These are phyloP conservation scores for Fragum fragum DNA, from an alignment of 2,888 invertebrate genomes.

Conservation along the genomic window DNA sequence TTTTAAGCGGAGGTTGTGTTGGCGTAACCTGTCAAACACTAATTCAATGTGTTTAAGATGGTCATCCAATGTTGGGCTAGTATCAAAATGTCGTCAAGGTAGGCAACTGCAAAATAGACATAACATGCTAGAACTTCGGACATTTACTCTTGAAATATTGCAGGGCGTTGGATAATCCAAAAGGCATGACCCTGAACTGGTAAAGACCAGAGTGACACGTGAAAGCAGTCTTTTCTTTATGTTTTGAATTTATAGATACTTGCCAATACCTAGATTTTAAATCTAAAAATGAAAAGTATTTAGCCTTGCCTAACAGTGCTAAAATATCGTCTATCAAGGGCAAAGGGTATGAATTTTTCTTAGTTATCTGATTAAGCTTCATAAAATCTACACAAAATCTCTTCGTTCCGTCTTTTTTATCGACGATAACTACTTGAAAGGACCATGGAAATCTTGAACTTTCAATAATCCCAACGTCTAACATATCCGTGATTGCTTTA, in stretches of 20 bases:
- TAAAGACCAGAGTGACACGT: slow-evolving; percentile 50
- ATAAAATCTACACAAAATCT: slow-evolving; percentile 49
- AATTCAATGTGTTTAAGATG: slow-evolving; percentile 46
- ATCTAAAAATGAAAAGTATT: slow-evolving; percentile 54
- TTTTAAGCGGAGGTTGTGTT: slow-evolving; percentile 39
- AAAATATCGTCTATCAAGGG: slow-evolving; percentile 57
- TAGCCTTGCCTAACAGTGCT: slow-evolving; percentile 38
- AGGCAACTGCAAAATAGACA: slow-evolving; percentile 44
- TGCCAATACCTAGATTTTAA: slow-evolving; percentile 60
- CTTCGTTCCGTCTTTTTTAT: slow-evolving; percentile 44
- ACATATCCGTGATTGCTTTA: slow-evolving; percentile 61
- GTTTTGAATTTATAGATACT: slow-evolving; percentile 34
- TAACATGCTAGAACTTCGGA: slow-evolving; percentile 44
- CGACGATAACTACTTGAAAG: slow-evolving; percentile 53
- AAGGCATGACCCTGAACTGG: slow-evolving; percentile 52
- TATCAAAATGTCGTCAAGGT: slow-evolving; percentile 62
- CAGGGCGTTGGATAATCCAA: slow-evolving; percentile 54
- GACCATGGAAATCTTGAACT: slow-evolving; percentile 50
- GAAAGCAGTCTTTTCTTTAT: slow-evolving; percentile 57
- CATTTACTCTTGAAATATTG: slow-evolving; percentile 49
- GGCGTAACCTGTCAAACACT: slow-evolving; percentile 23
- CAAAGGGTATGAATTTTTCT: slow-evolving; percentile 43
- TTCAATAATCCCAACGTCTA: slow-evolving; percentile 53
- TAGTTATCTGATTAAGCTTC: slow-evolving; percentile 43
- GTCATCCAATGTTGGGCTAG: slow-evolving; percentile 48